Conservation (phyloP, 2,113 vertebrate genomes). For the Phaethon lepturus region DNA sequence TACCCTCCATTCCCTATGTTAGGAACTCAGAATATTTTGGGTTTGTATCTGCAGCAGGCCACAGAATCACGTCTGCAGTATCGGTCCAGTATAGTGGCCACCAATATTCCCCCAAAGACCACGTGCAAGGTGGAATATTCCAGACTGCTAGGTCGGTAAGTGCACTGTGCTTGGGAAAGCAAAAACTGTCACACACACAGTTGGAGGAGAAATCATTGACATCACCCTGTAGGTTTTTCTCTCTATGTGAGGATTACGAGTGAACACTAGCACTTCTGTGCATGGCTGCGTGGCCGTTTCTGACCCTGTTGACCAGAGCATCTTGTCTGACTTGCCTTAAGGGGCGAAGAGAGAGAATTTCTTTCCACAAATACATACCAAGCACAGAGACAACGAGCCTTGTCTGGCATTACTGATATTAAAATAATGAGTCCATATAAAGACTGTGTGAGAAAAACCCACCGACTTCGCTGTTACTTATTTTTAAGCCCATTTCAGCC, state of each 20-base stretch:
- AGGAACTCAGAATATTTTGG: background rate
- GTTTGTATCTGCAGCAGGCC: background rate
- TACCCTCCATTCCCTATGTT: background rate
- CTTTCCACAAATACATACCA: background rate
- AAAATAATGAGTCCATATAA: background rate
- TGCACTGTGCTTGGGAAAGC: background rate
- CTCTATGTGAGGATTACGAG: background rate
- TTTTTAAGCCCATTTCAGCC: background rate
- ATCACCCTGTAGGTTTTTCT: background rate
- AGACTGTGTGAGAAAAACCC: accelerated
- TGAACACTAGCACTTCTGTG: background rate
- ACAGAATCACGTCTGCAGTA: background rate
- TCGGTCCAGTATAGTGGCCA: background rate
- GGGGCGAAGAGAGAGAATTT: background rate
- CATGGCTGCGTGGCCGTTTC: background rate
- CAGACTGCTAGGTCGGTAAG: background rate
- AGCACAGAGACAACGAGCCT: background rate
- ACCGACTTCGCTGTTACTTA: background rate
- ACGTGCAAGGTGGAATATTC: background rate
- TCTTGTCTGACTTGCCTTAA: background rate
- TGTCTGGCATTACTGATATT: background rate
- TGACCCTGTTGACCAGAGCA: background rate
- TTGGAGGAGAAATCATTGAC: background rate
- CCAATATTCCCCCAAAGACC: background rate
- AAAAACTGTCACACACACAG: background rate